Evolutionary conservation across 2,797 vertebrate species (phyloP).

Genomic region (Agapornis canus): DNA sequence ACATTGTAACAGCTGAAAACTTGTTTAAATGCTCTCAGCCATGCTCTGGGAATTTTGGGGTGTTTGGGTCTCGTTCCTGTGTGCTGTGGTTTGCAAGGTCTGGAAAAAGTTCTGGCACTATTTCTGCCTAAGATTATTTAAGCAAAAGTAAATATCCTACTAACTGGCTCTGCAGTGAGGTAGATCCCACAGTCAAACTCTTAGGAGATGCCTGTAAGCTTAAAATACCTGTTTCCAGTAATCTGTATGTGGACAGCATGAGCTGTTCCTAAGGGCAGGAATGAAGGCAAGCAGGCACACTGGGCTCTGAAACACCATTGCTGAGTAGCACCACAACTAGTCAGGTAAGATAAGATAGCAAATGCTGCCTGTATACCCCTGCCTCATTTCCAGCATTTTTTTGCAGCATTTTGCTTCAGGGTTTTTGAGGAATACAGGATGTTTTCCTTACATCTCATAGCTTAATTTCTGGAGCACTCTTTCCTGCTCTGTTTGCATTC

Average conservation of each 20-base stretch:
- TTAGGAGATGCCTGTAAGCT: not conserved
- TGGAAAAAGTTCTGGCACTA: not conserved
- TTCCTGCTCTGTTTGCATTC: not conserved
- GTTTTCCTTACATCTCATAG: not conserved
- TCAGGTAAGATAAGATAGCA: not conserved
- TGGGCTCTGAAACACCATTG: not conserved
- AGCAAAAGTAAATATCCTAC: not conserved
- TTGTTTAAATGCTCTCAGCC: not conserved
- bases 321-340: not conserved
- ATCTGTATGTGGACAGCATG: not conserved
- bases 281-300: not conserved
- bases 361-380: not conserved
- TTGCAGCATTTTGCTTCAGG: not conserved
- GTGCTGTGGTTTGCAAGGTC: not conserved
- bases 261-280: not conserved
- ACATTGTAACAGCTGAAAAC: not conserved
- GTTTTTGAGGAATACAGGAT: not conserved
- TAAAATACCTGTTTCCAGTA: not conserved
- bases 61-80: not conserved
- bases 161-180: not conserved
- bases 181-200: not conserved
- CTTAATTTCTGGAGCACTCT: not conserved
- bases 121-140: not conserved
- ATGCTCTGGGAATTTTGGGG: not conserved
- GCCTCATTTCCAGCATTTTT: not conserved